Evolutionary conservation across 2,888 invertebrate genomes (phyloP), one percentile per base, ranked within the genome.

Genomic region (Bellardia pandia): DNA sequence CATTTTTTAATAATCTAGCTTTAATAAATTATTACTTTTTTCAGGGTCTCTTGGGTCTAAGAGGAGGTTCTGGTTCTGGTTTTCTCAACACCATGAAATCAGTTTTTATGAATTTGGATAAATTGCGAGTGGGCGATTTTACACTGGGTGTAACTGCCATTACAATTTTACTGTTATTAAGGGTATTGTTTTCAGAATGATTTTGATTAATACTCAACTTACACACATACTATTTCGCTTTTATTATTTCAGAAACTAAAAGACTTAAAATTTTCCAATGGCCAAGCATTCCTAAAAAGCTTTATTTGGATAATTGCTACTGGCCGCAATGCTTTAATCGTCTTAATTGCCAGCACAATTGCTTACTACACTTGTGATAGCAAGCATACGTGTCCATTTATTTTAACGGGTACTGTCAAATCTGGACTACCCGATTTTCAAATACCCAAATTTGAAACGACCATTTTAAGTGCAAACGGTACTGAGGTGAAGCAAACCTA

Each of bases 281-380:
- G 8, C 84, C 90, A 79, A 62, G 89, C 90, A 76, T 56, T 91
- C 14, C 71, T 95, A 0, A 94, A 94, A 90, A 96, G 96, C 91
- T 91, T 95, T 4, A 93, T 97, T 30, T 98, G 98, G 97, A 92
- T 97, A 3, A 92, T 97, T 14, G 96, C 97, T 1, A 97, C 97
- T 0, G 96, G 97, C 0, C 95, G 98, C 84, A 98, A 98, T 92
- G 98, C 98, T 0, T 94, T 98, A 72, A 95, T 98, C 2, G 98
- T 98, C 0, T 94, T 98, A 9, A 90, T 91, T 8, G 88, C 93
- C 62, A 94, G 94, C 78, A 86, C 95, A 0, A 96, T 97, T 90
- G 96, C 97, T 0, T 92, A 95, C 11, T 94, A 96, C 42, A 96
- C 97, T 0, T 93, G 93, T 48, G 88, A 88, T 1, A 69, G 53